Base-by-base conservation (phyloP, 1,140 invertebrate species). In the Druon quercuslanigerum region DNA sequence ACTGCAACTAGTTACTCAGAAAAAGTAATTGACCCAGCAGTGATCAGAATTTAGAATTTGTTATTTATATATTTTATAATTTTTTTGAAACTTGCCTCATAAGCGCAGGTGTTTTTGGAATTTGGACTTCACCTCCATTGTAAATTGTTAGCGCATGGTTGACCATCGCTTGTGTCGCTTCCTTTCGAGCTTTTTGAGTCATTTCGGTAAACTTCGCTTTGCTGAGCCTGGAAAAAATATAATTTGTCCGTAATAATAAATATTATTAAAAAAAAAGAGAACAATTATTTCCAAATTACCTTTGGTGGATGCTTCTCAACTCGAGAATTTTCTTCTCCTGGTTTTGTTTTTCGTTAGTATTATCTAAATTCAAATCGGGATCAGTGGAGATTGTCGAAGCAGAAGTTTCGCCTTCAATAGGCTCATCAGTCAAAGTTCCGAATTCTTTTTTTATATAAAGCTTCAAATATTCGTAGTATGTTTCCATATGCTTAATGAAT, bases 401-500 rank as follows among this genome's bases (percentile, higher is more conserved):
- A 16, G 25, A 46, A 40, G 14, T 33, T 46, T 66, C 60, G 7
- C n/a, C 14, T 71, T 79, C 70, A 46, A 52, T 60, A 12, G 11
- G 50, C 17, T 40, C 5, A 60, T 77, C 71, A 8, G 54, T 19
- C 13, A 57, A 73, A 25, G 46, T 79, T 72, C 75, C 81, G 78
- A 89, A 88, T 70, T 90, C 83, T 33, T 78, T 85, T 78, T 87
- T 89, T 52, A 88, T 84, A 51, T 88, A 84, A 73, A 85, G 60
- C 51, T 84, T 75, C 12, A 91, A 78, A 73, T 88, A 91, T 71
- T 86, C 84, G 57, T 82, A 84, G 46, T 90, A 89, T 11, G 87
- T 82, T 79, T 90, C 86, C 50, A 90, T 79, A 70, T 89, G 87
- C 75, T 88, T 91, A 17, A 86, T 83, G 72, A 88, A 90, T 17